Evolutionary conservation across 2,797 vertebrate genomes (phyloP), one percentile per base, ranked within the genome.

Genomic region (Hoplostethus mediterraneus): DNA sequence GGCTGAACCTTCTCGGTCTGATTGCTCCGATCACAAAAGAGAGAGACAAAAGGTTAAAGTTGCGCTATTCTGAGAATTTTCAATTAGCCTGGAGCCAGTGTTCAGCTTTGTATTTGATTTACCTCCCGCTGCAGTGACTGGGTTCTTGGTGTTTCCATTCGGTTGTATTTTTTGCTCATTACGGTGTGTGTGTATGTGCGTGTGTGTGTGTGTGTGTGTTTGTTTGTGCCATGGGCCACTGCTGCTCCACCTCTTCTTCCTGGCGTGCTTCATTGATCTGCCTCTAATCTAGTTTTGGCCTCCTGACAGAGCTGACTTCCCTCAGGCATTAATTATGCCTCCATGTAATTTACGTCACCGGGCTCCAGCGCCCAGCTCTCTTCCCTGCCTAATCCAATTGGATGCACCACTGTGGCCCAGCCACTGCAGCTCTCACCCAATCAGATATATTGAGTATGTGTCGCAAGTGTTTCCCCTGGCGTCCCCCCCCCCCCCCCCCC

Each of bases 291-390:
- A 79, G 70, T 94, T 94, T 87, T 84, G 77, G 75, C 92, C 82
- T 93, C 79, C 80, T 75, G 79, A 83, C 83, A 91, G 77, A 84
- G 85, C 89, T 73, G 80, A 25, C 78, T 71, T 70, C 83, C 93
- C 94, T 83, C 78, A 88, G 90, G 91, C 94, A 93, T 94, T 95
- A 95, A 96, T 96, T 95, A 94, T 85, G 84, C 85, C 70, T 81
- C 75, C 73, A 67, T 90, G 82, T 89, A 93, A 93, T 92, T 90
- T 93, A 67, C 90, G 89, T 91, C 84, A 82, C 81, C 52, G 76
- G 57, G 53, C 63, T 81, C 62, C 85, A 75, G 67, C 74, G 76
- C 57, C 77, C 83, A 67, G 77, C 79, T 62, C 88, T 89, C 79
- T 79, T 53, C 81, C 61, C 80, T 72, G 71, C 69, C 82, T 93